Evolutionary conservation across 2,888 invertebrate genomes (phyloP), one percentile per base, ranked within the genome.

Genomic region (Microchrysa polita): DNA sequence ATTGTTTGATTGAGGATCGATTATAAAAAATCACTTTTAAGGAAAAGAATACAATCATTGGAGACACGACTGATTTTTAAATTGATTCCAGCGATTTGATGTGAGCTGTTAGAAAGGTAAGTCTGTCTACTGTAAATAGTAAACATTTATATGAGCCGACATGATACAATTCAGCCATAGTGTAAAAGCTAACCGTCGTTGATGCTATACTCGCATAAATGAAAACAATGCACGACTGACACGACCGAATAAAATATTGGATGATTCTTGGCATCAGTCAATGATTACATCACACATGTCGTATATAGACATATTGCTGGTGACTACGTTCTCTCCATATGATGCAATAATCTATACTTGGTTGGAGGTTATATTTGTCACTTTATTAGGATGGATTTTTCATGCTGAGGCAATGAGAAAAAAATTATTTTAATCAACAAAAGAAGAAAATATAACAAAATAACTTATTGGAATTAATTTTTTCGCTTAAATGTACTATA

Each of bases 171-270:
- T n/a, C 12, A 7, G 2, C 27, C 27, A 48, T 48, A 48, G 12
- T 48, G n/a, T n/a, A n/a, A n/a, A n/a, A 44, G 5, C 48, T 12
- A 65, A 27, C 44, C 65, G 20, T 34, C 42, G 34, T 22, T 16
- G 42, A 22, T 65, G 48, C 14, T 22, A 20, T 48, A n/a, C n/a
- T n/a, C n/a, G n/a, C n/a, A n/a, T n/a, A n/a, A n/a, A 65, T 65
- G 48, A 44, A 65, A 16, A 44, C 42, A 44, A 65, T 14, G 48
- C 67, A 67, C 27, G 67, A 53, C 52, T 67, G 67, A 23, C 67
- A 67, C 67, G 67, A 67, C 52, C 44, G 52, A 12, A 27, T 52
- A 67, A 67, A 18, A 27, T 53, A 48, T 67, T 34, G 27, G 67
- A 27, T 27, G 52, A 52, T n/a, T 52, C 53, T 67, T 16, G 27